A percentile compares a stretch with the other conserved stretches of the same genome.
Evolutionary conservation across 2,888 invertebrate genomes (phyloP).

Genomic region (Eulithis testata): DNA sequence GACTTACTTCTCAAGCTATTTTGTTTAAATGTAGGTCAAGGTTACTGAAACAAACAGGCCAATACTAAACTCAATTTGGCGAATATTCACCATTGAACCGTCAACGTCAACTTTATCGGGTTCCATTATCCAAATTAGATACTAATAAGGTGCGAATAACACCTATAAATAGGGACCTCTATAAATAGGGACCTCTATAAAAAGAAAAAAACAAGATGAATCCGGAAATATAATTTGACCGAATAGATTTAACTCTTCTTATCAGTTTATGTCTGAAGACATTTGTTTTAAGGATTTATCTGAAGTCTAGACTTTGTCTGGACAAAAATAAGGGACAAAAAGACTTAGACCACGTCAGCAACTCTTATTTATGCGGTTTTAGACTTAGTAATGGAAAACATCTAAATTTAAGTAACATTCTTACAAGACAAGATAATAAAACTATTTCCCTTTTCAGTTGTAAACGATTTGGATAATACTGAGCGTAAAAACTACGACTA

Average conservation of each 20-base stretch:
- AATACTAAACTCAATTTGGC: conserved; percentile 16
- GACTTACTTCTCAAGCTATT: background rate
- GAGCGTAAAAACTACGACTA: too few relatives aligned
- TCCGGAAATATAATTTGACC: too few relatives aligned
- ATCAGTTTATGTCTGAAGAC: background rate
- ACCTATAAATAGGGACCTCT: conserved; percentile 8
- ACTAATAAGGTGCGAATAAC: conserved; percentile 12
- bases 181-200: too few relatives aligned
- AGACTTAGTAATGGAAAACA: too few relatives aligned
- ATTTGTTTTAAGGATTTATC: background rate
- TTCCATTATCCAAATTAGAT: conserved; percentile 33
- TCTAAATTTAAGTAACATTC: too few relatives aligned
- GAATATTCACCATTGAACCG: conserved; percentile 16
- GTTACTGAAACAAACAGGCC: conserved; percentile 21
- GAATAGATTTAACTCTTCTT: too few relatives aligned
- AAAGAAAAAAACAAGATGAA: too few relatives aligned
- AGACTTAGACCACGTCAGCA: background rate
- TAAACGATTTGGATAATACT: too few relatives aligned
- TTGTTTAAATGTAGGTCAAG: conserved; percentile 15
- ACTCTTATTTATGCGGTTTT: background rate
- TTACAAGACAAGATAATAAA: too few relatives aligned
- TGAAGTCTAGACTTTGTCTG: conserved; percentile 28
- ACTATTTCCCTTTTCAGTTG: too few relatives aligned
- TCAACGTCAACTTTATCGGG: conserved; percentile 30
- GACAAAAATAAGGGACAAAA: conserved; percentile 7